Percentiles rank a stretch among this genome's conserved stretches.
These are phyloP conservation scores for Dendrolimus punctatus DNA, from an alignment of 1,140 invertebrate genomes.

Conservation along the genomic window DNA sequence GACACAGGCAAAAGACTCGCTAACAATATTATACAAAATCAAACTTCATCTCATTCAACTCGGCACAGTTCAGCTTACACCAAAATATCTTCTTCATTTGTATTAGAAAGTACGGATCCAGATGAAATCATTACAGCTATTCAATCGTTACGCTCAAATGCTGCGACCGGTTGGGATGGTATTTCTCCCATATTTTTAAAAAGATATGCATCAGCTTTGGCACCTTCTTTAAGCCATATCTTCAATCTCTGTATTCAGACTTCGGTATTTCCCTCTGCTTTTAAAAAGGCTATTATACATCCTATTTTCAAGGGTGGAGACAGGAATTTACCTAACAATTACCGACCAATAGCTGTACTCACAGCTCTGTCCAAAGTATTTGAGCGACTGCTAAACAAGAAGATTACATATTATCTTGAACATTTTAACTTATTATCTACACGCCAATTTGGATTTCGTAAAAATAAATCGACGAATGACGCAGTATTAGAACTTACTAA, in stretches of 20 bases:
- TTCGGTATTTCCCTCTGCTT: not conserved
- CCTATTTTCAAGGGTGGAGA: slow-evolving; percentile 3
- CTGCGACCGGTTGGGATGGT: no score
- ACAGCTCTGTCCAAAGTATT: slow-evolving; percentile 3
- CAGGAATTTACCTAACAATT: not conserved
- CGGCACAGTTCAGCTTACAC: no score
- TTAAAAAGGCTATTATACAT: slow-evolving; percentile 3
- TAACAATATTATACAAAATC: slow-evolving; percentile 1
- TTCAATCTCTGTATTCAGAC: slow-evolving; percentile 1
- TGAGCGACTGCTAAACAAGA: slow-evolving; percentile 2
- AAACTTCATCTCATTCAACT: not conserved
- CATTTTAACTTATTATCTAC: not conserved
- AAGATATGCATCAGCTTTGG: not conserved
- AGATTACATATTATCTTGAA: not conserved
- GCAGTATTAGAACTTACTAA: not conserved
- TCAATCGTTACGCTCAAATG: no score
- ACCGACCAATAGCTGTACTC: slow-evolving; percentile 3
- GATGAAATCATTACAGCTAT: no score
- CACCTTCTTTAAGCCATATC: slow-evolving; percentile 2
- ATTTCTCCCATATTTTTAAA: not conserved
- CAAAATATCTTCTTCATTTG: not conserved
- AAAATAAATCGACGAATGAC: slow-evolving; percentile 2
- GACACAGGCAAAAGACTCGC: slow-evolving; percentile 6
- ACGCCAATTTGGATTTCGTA: slow-evolving; percentile 2
- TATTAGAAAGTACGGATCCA: not conserved